Evolutionary conservation across 2,797 vertebrate genomes (phyloP).

Genomic region (Schizopygopsis pylzovi): DNA sequence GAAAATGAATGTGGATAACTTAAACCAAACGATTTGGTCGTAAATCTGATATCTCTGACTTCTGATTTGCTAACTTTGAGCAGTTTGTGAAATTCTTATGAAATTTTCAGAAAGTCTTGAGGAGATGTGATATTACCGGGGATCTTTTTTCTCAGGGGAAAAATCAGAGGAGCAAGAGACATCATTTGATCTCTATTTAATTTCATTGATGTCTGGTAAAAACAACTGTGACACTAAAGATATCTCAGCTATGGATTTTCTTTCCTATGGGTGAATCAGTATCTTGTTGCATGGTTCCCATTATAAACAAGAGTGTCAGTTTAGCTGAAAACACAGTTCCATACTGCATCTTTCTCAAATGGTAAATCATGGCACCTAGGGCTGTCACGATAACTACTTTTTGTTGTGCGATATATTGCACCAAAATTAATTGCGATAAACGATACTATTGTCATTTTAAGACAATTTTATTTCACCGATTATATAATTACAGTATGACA

Average conservation of each 20-base stretch:
- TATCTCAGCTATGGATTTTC: not conserved
- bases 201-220: conserved; percentile 8
- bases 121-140: not conserved
- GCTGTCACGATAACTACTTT: no score
- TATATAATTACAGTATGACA: no score
- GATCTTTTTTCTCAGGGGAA: not conserved
- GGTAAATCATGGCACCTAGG: not conserved
- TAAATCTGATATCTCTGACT: not conserved
- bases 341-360: not conserved
- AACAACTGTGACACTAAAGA: not conserved
- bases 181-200: not conserved
- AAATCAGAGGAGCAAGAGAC: not conserved
- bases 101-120: not conserved
- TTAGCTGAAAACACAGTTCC: not conserved
- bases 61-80: not conserved
- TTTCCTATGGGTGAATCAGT: not conserved
- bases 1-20: not conserved
- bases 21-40: not conserved
- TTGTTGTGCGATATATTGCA: no score
- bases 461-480: no score
- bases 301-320: not conserved
- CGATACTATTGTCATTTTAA: no score
- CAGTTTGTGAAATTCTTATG: not conserved
- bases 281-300: not conserved
- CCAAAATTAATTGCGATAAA: no score